Base-by-base conservation (phyloP, 2,888 invertebrate species). In the Morpho deidamia region DNA sequence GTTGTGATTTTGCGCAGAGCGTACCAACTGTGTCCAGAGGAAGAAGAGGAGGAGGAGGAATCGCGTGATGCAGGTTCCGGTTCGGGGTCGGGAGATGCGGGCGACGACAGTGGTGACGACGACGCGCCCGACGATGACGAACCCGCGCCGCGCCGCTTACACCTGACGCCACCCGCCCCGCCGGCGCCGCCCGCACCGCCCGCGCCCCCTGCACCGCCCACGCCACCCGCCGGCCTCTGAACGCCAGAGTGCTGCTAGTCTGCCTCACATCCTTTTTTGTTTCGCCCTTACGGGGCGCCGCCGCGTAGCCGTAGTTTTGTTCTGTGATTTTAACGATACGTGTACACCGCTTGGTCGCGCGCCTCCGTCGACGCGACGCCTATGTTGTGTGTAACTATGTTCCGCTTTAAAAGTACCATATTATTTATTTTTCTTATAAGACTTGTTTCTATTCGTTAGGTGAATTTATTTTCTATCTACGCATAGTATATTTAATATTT, bases 21-120 rank as follows among this genome's bases (percentile, higher is more conserved):
- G 23, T 89, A 87, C 62, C 89, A 89, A 65, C 69, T 90, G 43
- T 89, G 89, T 56, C 88, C 89, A 1, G 88, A 88, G 50, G 87
- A 86, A 53, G 88, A 88, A 40, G 88, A 88, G n/a, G 90, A 90
- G 46, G 88, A 88, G 56, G 88, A 87, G 49, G 83, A 83, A 56
- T 58, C 69, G 8, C 76, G 81, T n/a, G 80, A 78, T 43, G 68
- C 69, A 14, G 74, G 78, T 32, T 76, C 74, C 39, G 78, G 76
- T 7, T 76, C 76, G 12, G 76, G 74, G 37, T 78, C 76, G 60
- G 73, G 74, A 51, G 76, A 71, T 46, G 80, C 75, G 43, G 68
- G 65, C 23, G 69, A 61, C 14, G 70, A 66, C 46, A 69, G 67
- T 57, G 71, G 59, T 51, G 69, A 66, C 14, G 70, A 65, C 33